phyloP scores from a whole-genome alignment of 1,140 invertebrate species.

The Conopomorpha cramerella region DNA sequence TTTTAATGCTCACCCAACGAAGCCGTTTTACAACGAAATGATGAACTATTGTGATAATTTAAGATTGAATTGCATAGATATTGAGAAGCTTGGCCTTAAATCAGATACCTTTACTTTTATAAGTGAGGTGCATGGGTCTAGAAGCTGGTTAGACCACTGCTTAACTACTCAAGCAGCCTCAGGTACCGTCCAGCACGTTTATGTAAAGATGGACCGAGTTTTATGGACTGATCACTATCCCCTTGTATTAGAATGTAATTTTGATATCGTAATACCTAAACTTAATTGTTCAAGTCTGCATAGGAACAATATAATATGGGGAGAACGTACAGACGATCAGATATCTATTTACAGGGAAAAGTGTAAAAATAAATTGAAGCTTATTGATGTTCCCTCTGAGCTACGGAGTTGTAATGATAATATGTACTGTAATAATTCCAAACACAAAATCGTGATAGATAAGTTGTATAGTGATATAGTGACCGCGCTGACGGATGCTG shows the following conservation, averaged over 20 bases:
- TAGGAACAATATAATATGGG: neutral
- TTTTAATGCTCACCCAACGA: constrained; percentile 2
- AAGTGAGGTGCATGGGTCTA: constrained; percentile 1
- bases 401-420: neutral
- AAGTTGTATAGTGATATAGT: neutral
- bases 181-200: neutral
- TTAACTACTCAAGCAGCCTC: constrained; percentile 1
- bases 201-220: constrained; percentile 1
- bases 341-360: neutral
- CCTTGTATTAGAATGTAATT: neutral
- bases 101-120: constrained; percentile 4
- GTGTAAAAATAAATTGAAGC: constrained; percentile 1
- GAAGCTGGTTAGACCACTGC: constrained; percentile 6
- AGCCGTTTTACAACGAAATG: constrained; percentile 2
- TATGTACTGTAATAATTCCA: neutral
- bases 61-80: constrained; percentile 3
- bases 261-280: neutral
- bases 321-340: neutral
- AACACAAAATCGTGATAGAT: neutral
- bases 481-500: neutral
- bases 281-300: neutral
- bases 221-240: constrained; percentile 5
- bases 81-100: constrained; percentile 1
- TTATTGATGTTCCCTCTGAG: constrained; percentile 1
- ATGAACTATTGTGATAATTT: constrained; percentile 4